Evolutionary conservation across 2,888 invertebrate genomes (phyloP), one percentile per base, ranked within the genome.

Genomic region (Spodoptera exigua): DNA sequence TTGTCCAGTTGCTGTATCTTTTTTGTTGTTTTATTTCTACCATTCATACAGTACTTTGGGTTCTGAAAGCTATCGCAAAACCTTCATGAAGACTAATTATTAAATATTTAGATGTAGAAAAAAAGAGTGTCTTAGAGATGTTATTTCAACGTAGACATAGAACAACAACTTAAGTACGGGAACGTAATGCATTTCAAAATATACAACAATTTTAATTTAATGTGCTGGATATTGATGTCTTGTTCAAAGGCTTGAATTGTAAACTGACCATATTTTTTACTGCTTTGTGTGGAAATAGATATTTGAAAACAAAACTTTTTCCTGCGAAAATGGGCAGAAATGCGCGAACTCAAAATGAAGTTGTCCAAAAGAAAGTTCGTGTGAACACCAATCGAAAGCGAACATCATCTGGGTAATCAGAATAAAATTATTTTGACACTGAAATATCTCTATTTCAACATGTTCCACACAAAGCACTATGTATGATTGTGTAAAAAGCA

Each of bases 1-100:
- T 60, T 49, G 49, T 66, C 65, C 67, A 43, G 45, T 78, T 78
- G 49, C 60, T 49, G 61, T 53, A 68, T 71, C 60, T 67, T 74
- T 61, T 59, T 46, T 53, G 49, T 65, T 71, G 61, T 76, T 73
- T 54, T 43, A 59, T 18, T 39, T 21, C 27, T 27, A 27, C 27
- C 27, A 7, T 27, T 5, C 27, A 27, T 27, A 27, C 9, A 21
- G 5, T 7, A 7, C 1, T 27, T 27, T 27, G 5, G 5, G 9
- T 9, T 27, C 27, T 27, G 27, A 27, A 27, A 27, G 9, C 27
- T 27, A 27, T 27, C 9, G 27, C 9, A 27, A 27, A 27, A 27
- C 27, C 27, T 27, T 7, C 9, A 9, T 7, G 27, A 4, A 27
- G 27, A 27, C 27, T 27, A 27, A 27, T 27, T 27, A 27, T 27